Base-by-base conservation (phyloP, 1,140 invertebrate genomes). In the Capitella teleta region DNA sequence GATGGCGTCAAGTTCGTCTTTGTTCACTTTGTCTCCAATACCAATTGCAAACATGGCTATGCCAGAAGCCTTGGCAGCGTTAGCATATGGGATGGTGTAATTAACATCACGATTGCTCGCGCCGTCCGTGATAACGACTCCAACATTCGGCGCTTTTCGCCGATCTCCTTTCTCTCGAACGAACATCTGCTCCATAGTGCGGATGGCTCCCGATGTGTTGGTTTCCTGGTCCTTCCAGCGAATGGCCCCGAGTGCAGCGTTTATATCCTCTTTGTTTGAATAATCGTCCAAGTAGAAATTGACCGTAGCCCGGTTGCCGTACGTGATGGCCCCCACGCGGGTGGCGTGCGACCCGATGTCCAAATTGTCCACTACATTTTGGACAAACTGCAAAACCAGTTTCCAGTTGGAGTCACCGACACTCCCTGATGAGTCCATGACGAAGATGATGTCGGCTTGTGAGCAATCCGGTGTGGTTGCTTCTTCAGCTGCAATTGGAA, bases 391-490 rank as follows among this genome's bases (percentile, higher is more conserved):
- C 19, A 57, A 21, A 25, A 56, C 38, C 38, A 46, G 55, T 19
- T 54, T 38, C 49, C 55, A 62, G 38, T 61, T 55, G 10, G 21
- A 10, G 14, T 32, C 24, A 0, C 54, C 56, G 25, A 61, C 52
- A 45, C 57, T 59, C 12, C 50, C 47, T 12, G 57, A 57, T 0
- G 57, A 48, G 45, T 62, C 61, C 16, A 62, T 18, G 10, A 60
- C 50, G 49, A 61, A 59, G 14, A 61, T 50, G 32, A 62, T 57
- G 38, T 62, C 61, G n/a, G 61, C 61, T 14, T 18, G 19, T n/a
- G 34, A 21, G 38, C 38, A 40, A 5, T 18, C 25, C 8, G 19
- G 19, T 40, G 38, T n/a, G 16, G n/a, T n/a, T n/a, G n/a, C n/a
- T n/a, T n/a, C n/a, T n/a, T n/a, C n/a, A n/a, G n/a, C n/a, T n/a